A percentile compares a stretch with the other conserved stretches of the same genome.
Evolutionary conservation across 2,797 vertebrate species (phyloP).

Genomic region (Tragopan temminckii): DNA sequence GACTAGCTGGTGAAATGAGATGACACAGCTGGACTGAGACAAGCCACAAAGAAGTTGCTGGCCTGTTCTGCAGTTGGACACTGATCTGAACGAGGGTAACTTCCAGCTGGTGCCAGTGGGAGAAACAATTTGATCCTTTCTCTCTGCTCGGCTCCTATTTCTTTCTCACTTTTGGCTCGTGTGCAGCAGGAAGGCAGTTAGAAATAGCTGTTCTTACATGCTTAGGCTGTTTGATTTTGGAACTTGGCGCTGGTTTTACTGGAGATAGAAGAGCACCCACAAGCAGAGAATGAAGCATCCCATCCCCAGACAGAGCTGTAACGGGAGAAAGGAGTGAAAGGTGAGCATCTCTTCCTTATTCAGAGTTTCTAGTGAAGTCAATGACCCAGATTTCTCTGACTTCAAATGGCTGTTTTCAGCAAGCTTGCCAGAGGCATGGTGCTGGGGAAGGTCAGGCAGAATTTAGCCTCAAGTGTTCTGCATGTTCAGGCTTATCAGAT

Average conservation of each 20-base stretch:
- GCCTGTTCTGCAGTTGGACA: not conserved
- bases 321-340: slow-evolving; percentile 56
- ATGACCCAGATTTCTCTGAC: slow-evolving; percentile 70
- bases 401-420: slow-evolving; percentile 65
- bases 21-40: not conserved
- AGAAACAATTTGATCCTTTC: slow-evolving; percentile 54
- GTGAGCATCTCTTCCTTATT: slow-evolving; percentile 58
- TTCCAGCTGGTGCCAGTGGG: slow-evolving; percentile 52
- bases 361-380: slow-evolving; percentile 58
- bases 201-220: slow-evolving; percentile 75
- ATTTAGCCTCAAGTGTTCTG: slow-evolving; percentile 20
- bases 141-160: slow-evolving; percentile 20
- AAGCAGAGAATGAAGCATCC: slow-evolving; percentile 44
- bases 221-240: slow-evolving; percentile 73
- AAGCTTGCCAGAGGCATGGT: slow-evolving; percentile 10
- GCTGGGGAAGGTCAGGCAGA: slow-evolving; percentile 61
- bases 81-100: slow-evolving; percentile 33
- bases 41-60: not conserved
- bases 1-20: not conserved
- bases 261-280: slow-evolving; percentile 61
- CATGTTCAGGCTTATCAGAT: slow-evolving; percentile 14
- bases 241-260: slow-evolving; percentile 62
- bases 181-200: slow-evolving; percentile 48
- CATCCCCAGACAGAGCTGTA: slow-evolving; percentile 48
- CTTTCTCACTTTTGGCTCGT: slow-evolving; percentile 59